Evolutionary conservation across 2,113 vertebrate species (phyloP).

Genomic region (Vimba vimba): DNA sequence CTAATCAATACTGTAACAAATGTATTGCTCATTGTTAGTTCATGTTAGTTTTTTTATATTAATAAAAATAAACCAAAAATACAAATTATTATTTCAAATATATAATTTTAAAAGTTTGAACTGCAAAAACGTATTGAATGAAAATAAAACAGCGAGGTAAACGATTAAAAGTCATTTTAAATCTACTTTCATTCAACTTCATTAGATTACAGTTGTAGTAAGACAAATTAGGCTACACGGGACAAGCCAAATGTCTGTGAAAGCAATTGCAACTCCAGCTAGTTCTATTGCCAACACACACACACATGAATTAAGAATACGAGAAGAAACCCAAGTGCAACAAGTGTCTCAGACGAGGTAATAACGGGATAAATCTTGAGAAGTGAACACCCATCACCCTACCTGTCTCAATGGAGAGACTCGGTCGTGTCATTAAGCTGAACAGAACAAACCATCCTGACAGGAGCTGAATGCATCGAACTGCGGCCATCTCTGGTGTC

Average conservation of each 20-base stretch:
- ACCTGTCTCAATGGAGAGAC: slow-evolving; percentile 75
- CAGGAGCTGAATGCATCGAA: slow-evolving; percentile 35
- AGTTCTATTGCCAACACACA: slow-evolving; percentile 15
- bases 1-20: too few species aligned
- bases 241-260: slow-evolving; percentile 9
- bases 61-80: too few species aligned
- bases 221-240: neutral
- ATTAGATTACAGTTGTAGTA: neutral
- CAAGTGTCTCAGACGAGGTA: slow-evolving; percentile 3
- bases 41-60: too few species aligned
- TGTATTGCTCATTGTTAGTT: too few species aligned
- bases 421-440: slow-evolving; percentile 44
- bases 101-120: too few species aligned
- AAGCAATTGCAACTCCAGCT: neutral
- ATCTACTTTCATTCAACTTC: neutral
- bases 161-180: neutral
- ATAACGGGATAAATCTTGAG: slow-evolving; percentile 25
- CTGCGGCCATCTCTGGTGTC: slow-evolving; percentile 55
- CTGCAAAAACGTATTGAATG: neutral
- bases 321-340: slow-evolving; percentile 28
- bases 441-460: slow-evolving; percentile 65
- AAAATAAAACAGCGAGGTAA: neutral
- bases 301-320: slow-evolving; percentile 45
- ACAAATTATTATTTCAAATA: too few species aligned
- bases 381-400: slow-evolving; percentile 43